Conservation (phyloP, 2,797 vertebrate species). For the Vipera ursinii region DNA sequence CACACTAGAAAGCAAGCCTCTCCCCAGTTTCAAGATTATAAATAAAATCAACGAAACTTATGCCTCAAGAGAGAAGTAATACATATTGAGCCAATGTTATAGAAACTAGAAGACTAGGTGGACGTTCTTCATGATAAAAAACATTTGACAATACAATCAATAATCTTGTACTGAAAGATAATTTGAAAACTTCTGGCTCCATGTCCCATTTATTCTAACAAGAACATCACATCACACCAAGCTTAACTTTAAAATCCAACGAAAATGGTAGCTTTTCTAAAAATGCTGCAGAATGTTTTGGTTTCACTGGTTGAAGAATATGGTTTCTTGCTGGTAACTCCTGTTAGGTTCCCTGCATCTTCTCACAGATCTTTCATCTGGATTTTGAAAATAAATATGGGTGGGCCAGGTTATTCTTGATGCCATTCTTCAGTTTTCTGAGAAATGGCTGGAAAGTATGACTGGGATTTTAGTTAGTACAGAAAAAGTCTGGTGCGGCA, state of each 20-base stretch:
- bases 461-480: not conserved
- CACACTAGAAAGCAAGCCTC: not conserved
- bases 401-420: not conserved
- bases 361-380: constrained; percentile 79
- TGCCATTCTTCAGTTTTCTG: not conserved
- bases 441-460: not conserved
- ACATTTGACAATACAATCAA: not conserved
- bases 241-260: constrained; percentile 81
- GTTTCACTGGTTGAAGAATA: constrained; percentile 77
- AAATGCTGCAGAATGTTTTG: constrained; percentile 13
- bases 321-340: constrained; percentile 85
- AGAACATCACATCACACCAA: not conserved
- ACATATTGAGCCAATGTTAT: not conserved
- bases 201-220: not conserved
- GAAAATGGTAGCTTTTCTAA: constrained; percentile 74
- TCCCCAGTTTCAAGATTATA: not conserved
- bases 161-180: not conserved
- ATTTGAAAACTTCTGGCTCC: not conserved
- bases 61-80: not conserved
- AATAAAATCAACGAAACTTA: not conserved
- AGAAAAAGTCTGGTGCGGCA: not conserved
- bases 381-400: not conserved
- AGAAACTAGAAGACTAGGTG: not conserved
- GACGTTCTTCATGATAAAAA: not conserved
- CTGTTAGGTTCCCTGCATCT: constrained; percentile 80